A percentile compares a stretch with the other conserved stretches of the same genome.
These are phyloP conservation scores for Dysidea cf. avara DNA, from an alignment of 37 sponge, comb jelly and placozoan genomes.

Conservation along the genomic window DNA sequence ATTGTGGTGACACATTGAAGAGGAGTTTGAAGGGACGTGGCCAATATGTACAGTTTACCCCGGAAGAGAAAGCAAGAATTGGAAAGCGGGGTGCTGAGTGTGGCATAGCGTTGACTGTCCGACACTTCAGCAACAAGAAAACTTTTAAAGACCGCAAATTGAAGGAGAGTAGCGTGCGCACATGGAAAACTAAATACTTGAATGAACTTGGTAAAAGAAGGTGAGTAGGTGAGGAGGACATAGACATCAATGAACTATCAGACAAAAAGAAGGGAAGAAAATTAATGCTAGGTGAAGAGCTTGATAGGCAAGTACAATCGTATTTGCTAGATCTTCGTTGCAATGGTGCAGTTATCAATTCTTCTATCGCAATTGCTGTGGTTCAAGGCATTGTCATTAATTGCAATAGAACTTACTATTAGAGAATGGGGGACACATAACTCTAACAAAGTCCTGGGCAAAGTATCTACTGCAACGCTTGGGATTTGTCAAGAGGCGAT, in stretches of 20 bases:
- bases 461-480: too few relatives aligned
- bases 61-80: constrained; percentile 3
- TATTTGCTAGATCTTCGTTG: too few relatives aligned
- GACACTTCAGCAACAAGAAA: neutral
- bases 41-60: constrained; percentile 1
- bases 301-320: too few relatives aligned
- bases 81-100: constrained; percentile 14
- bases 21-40: neutral
- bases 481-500: too few relatives aligned
- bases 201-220: constrained; percentile 4
- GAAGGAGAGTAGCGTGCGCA: constrained; percentile 11
- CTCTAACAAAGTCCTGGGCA: too few relatives aligned
- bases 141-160: neutral
- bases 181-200: constrained; percentile 20
- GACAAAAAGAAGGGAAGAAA: constrained; percentile 14
- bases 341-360: too few relatives aligned
- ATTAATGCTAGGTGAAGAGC: too few relatives aligned
- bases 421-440: too few relatives aligned
- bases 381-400: too few relatives aligned
- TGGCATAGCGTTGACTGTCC: constrained; percentile 6
- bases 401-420: too few relatives aligned
- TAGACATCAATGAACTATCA: neutral
- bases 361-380: too few relatives aligned
- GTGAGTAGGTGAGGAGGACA: constrained; percentile 8
- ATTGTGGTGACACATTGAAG: neutral